A percentile compares a stretch with the other conserved stretches of the same genome.
Conservation (phyloP, 2,113 vertebrate genomes). For the Pseudorasbora parva region DNA sequence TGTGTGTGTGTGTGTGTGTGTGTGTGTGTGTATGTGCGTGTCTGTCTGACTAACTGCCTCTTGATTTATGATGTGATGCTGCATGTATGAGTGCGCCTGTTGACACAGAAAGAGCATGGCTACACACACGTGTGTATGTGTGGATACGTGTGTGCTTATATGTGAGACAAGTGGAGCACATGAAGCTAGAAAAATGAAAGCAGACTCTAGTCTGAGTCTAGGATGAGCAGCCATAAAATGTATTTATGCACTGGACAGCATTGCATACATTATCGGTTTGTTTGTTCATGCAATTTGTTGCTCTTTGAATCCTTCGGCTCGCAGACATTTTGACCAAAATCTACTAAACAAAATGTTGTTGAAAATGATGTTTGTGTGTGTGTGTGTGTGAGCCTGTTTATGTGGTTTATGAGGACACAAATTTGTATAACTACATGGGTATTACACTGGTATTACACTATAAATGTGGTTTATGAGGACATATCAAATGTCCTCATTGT, state of each 20-base stretch:
- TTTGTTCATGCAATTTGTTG: neutral
- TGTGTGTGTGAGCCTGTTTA: too few relatives aligned
- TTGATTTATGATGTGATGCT: slow-evolving; percentile 43
- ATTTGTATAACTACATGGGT: too few relatives aligned
- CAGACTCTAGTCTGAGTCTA: too few relatives aligned
- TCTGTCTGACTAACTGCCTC: slow-evolving; percentile 21
- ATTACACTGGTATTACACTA: too few relatives aligned
- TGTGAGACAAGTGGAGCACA: slow-evolving; percentile 8
- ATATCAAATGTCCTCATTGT: too few relatives aligned
- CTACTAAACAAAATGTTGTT: neutral
- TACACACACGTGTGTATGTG: slow-evolving; percentile 15
- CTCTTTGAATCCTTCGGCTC: neutral
- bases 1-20: slow-evolving; percentile 19
- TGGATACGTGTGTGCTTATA: slow-evolving; percentile 13
- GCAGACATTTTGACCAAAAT: neutral
- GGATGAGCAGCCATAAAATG: neutral
- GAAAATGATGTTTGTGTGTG: neutral
- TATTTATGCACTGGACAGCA: neutral
- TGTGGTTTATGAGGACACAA: too few relatives aligned
- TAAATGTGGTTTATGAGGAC: too few relatives aligned
- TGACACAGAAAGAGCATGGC: neutral
- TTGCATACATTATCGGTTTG: neutral
- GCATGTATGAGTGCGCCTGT: slow-evolving; percentile 26
- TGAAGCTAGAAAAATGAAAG: neutral
- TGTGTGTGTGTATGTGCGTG: neutral